phyloP scores from a whole-genome alignment of 2,888 invertebrate species.

The Baronia brevicornis region DNA sequence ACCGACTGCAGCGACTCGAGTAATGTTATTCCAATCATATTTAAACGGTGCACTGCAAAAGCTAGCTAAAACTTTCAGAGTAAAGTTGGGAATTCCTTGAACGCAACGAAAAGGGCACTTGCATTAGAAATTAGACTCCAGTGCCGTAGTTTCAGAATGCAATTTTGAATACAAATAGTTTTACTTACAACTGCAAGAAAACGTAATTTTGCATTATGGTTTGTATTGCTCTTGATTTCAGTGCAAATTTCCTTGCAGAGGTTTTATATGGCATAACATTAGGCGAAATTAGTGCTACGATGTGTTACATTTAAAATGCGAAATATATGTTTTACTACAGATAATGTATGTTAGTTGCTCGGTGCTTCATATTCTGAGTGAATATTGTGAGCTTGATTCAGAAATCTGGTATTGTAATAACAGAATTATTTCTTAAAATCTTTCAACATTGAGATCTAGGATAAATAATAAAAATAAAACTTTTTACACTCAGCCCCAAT shows the following conservation, averaged over 20 bases:
- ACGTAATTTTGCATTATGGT: conserved; percentile 18
- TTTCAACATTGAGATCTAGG: no score
- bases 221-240: conserved; percentile 18
- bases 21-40: conserved; percentile 24
- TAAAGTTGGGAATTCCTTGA: conserved; percentile 8
- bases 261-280: no score
- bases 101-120: not conserved
- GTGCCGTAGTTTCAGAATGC: conserved; percentile 8
- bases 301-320: no score
- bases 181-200: conserved; percentile 5
- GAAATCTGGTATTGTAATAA: no score
- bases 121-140: conserved; percentile 12
- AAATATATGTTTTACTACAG: no score
- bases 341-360: no score
- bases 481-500: no score
- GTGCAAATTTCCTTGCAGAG: conserved; percentile 13
- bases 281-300: not conserved
- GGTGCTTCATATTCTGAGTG: no score
- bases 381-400: no score
- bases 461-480: no score
- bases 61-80: not conserved
- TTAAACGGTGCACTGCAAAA: conserved; percentile 16
- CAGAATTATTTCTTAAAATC: no score
- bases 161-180: conserved; percentile 9
- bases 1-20: conserved; percentile 32